These are phyloP conservation scores for Aspidiotus destructor DNA, from an alignment of 2,888 invertebrate species.

Conservation along the genomic window DNA sequence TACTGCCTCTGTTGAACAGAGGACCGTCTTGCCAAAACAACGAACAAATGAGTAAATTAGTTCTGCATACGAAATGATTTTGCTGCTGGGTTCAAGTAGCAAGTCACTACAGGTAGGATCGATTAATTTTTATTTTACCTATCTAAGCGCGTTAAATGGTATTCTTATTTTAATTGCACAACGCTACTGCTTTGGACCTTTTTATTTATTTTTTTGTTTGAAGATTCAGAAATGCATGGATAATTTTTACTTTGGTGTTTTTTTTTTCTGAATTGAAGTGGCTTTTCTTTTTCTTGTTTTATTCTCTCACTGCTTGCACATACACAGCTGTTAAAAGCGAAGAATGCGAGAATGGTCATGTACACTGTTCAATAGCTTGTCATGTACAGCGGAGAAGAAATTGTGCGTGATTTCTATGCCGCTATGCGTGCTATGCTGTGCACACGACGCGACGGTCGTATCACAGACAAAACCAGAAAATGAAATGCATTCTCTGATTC, in stretches of 20 bases:
- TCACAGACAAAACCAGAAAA: no score
- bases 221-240: no score
- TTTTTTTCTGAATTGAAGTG: constrained; percentile 6
- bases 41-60: constrained; percentile 28
- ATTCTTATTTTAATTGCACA: background rate
- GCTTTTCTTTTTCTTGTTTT: background rate
- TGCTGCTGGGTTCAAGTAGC: background rate
- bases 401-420: no score
- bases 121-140: background rate
- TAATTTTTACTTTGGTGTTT: no score
- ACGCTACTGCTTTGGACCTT: background rate
- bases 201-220: constrained; percentile 22
- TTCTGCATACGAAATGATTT: constrained; percentile 25
- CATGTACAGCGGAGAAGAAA: no score
- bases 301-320: constrained; percentile 2
- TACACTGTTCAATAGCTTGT: no score
- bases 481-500: no score
- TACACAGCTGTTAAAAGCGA: background rate
- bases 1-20: constrained; percentile 28
- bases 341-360: no score
- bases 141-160: no score
- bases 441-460: no score
- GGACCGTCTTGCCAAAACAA: constrained; percentile 28
- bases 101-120: background rate
- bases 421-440: no score